Evolutionary conservation across 1,140 invertebrate species (phyloP), one percentile per base, ranked within the genome.

Genomic region (Platorchestia sp.): DNA sequence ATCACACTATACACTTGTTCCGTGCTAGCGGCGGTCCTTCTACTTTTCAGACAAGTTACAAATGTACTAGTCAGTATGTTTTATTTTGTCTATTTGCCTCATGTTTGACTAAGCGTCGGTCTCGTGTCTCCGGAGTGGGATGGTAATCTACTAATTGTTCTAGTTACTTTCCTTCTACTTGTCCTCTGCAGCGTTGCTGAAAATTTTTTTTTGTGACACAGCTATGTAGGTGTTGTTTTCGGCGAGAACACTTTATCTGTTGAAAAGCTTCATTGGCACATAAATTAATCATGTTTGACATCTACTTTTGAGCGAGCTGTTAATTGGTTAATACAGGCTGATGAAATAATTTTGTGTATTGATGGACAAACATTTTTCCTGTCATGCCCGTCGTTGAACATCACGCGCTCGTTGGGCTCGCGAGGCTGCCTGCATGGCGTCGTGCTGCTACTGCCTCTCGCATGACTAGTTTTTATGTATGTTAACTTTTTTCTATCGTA

Each of bases 51-150:
- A 93, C 91, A 93, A 93, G 91, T 93, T 93, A 93, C 91, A 93
- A 93, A 93, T 93, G 91, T 47, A 93, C 91, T 93, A 93, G 91
- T 93, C 91, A 93, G 91, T 93, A 93, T 93, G n/a, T 93, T 93
- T 93, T 93, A 45, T 93, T 93, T 47, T 93, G 91, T 93, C 91
- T 10, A 90, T 90, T 90, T 45, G 87, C 87, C 87, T 75, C 59
- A 75, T 75, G 59, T 75, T 75, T 75, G 59, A 75, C 59, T 51
- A 22, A 75, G 59, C 59, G 59, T 75, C 59, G 59, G 59, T 36
- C 59, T 36, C 59, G 59, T 75, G 59, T 75, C 59, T 75, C 59
- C 59, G 27, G 59, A 75, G 59, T 75, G 59, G 14, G 27, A 75
- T 75, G 47, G 47, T 51, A 51, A 51, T 51, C 47, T 51, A 27